Evolutionary conservation across 2,888 invertebrate genomes (phyloP), one percentile per base, ranked within the genome.

Genomic region (Volucella zonaria): DNA sequence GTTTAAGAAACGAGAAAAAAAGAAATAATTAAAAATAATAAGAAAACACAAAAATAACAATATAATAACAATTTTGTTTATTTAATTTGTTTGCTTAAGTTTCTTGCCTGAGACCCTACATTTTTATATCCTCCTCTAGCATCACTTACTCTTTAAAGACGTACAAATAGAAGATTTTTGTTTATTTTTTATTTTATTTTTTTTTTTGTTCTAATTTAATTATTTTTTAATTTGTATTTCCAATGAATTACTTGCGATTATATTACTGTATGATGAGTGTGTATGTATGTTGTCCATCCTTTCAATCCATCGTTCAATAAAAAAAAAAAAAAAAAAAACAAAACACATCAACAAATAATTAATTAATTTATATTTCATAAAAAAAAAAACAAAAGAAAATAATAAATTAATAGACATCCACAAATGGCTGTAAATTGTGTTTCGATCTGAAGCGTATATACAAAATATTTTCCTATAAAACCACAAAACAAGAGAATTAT

Each of bases 391-490:
- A 31, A 31, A 31, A 31, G 31, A 31, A 31, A 31, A 31, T 31
- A 31, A 31, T 12, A 81, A 79, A 80, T 80, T 51, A 68, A 76
- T 81, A 81, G 68, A 85, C 76, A 85, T 81, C 77, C 81, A 85
- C 71, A 73, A 81, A 77, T 67, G 81, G 81, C 85, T 85, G 85
- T 85, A 73, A 85, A 73, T 52, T 73, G 76, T 81, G 85, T 77
- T 85, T 85, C 81, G 59, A 66, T 56, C 79, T 51, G 56, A 73
- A 83, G 59, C 79, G 68, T 61, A 71, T 71, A 78, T 59, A 83
- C 80, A 80, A 77, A n/a, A 70, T 81, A 81, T 79, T 79, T 79
- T 86, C 79, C 75, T 86, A 85, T 76, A 76, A 82, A 80, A 81
- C 75, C 54, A 49, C 23, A 47, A 11, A 64, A 31, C 31, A 31